A percentile compares a stretch with the other conserved stretches of the same genome.
These are phyloP conservation scores for Nomada goodeniana DNA, from an alignment of 2,888 invertebrate species.

Conservation along the genomic window DNA sequence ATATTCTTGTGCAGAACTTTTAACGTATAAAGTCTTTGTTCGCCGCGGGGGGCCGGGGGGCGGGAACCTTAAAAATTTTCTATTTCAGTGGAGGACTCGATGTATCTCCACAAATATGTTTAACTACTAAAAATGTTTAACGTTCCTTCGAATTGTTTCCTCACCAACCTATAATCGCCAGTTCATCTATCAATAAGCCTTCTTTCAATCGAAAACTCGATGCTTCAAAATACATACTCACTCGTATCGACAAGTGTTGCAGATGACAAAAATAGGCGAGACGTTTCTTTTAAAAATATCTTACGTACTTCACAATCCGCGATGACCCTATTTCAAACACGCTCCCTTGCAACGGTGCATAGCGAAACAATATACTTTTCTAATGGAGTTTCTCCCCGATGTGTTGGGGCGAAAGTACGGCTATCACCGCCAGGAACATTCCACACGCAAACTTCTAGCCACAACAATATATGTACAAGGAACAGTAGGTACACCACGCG, in stretches of 20 bases:
- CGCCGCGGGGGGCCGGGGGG: no score
- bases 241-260: neutral
- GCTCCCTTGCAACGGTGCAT: constrained; percentile 7
- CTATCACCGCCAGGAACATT: constrained; percentile 45
- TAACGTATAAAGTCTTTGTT: no score
- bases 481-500: constrained; percentile 17
- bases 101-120: no score
- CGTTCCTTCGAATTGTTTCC: no score
- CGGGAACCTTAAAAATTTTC: no score
- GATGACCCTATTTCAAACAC: constrained; percentile 38
- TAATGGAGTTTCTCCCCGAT: constrained; percentile 21
- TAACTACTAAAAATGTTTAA: no score
- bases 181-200: no score
- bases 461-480: neutral
- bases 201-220: no score
- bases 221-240: no score
- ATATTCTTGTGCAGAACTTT: no score
- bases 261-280: neutral
- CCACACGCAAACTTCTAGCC: constrained; percentile 33
- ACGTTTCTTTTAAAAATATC: neutral
- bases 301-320: neutral
- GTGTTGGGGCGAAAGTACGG: constrained; percentile 32
- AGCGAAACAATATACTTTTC: constrained; percentile 27
- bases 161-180: no score
- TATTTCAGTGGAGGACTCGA: no score